Evolutionary conservation across 1,140 invertebrate genomes (phyloP), one percentile per base, ranked within the genome.

Genomic region (Diprion similis): DNA sequence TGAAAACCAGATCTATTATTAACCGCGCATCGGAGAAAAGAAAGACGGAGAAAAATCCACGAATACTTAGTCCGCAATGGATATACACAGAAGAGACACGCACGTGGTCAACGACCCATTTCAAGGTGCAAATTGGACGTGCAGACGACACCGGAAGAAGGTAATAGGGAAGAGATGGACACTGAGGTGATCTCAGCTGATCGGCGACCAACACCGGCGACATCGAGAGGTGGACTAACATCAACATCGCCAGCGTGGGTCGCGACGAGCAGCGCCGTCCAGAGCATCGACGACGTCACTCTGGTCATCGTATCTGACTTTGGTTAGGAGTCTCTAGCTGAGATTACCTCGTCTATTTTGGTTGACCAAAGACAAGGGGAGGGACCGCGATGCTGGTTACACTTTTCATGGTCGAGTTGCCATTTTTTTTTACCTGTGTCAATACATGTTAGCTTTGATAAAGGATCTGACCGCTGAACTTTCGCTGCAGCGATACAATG

Each of bases 331-430:
- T 37, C 24, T 37, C 24, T 37, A 37, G 24, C 1, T 37, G 24
- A 37, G 24, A 37, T 37, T 37, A 79, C 73, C 79, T 86, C 80
- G 83, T 84, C 84, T 85, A 86, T 85, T 86, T 86, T 86, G 84
- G 84, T 80, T 77, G 78, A 76, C 81, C 80, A 75, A 78, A 76
- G 72, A 77, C 78, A 78, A 4, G 59, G 17, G 8, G 59, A 18
- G 4, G 8, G 13, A 18, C 59, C 13, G 17, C 4, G 24, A 37
- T 37, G 24, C 1, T 37, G 24, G 24, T 37, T 37, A 0, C 6
- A 37, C 24, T 37, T 6, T 6, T 37, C 6, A 6, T 37, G 2
- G 6, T 37, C 24, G 24, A 37, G 24, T 37, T 37, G 24, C 24
- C 24, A 37, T 37, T 37, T 37, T 37, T 37, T 37, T 37, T 6